Conservation (phyloP, 1,140 invertebrate species). For the Gonioctena quinquepunctata region DNA sequence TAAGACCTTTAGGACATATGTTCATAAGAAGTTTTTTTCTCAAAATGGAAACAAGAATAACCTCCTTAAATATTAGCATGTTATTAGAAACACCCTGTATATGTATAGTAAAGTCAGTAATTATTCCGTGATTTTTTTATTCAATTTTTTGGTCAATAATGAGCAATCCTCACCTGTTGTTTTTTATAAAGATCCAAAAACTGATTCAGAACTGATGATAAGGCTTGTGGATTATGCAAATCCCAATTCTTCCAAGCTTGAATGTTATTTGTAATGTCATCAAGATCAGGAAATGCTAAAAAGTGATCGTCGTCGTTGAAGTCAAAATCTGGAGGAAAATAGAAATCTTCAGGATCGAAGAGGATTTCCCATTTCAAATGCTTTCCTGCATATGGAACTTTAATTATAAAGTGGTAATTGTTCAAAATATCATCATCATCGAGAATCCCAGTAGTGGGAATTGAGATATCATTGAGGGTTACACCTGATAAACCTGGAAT, state of each 20-base stretch:
- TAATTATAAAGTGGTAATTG: constrained; percentile 47
- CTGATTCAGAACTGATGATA: constrained; percentile 47
- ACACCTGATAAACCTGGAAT: constrained; percentile 5
- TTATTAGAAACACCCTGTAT: too few species aligned
- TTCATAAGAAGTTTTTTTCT: too few species aligned
- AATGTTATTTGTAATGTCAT: constrained; percentile 43
- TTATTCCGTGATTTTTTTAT: too few species aligned
- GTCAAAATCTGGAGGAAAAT: constrained; percentile 52
- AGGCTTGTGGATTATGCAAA: constrained; percentile 44
- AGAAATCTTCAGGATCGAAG: constrained; percentile 48
- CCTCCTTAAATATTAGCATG: too few species aligned
- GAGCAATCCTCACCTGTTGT: constrained; percentile 39
- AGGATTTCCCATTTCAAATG: constrained; percentile 51
- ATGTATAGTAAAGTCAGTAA: too few species aligned
- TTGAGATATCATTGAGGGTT: constrained; percentile 7
- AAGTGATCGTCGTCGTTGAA: constrained; percentile 51
- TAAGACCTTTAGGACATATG: too few species aligned
- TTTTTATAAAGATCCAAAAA: constrained; percentile 50
- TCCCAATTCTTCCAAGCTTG: constrained; percentile 51
- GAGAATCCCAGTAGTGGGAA: background rate
- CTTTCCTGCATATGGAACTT: constrained; percentile 52
- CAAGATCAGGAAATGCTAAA: constrained; percentile 44
- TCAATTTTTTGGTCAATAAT: too few species aligned
- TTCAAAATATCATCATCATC: constrained; percentile 10
- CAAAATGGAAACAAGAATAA: too few species aligned